Conservation (phyloP, 2,888 invertebrate species). For the Eupelmus urozonus region DNA sequence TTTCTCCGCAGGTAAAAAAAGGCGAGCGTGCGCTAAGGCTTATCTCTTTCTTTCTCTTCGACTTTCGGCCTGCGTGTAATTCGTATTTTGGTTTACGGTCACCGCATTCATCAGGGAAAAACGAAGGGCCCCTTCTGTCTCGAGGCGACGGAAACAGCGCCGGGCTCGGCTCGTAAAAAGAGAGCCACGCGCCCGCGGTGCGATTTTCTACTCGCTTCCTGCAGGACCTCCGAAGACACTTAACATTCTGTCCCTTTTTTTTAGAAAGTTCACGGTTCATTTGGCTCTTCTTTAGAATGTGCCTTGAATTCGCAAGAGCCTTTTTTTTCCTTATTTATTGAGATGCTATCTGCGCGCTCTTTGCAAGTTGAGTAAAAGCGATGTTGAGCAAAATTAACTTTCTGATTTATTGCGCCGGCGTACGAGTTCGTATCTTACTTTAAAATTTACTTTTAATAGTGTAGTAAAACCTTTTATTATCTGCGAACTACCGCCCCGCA, state of each 20-base stretch:
- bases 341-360: too few relatives aligned
- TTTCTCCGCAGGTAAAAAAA: conserved; percentile 62
- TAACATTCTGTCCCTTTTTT: conserved; percentile 14
- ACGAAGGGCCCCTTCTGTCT: conserved; percentile 57
- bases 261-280: conserved; percentile 17
- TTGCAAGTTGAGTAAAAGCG: too few relatives aligned
- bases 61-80: conserved; percentile 60
- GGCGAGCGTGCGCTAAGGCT: conserved; percentile 32
- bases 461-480: neutral
- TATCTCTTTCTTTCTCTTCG: conserved; percentile 26
- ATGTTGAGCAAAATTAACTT: too few relatives aligned
- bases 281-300: neutral
- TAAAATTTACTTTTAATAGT: neutral
- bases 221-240: neutral
- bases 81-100: conserved; percentile 63
- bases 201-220: conserved; percentile 26
- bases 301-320: neutral
- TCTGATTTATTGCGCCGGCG: too few relatives aligned
- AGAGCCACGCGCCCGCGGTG: conserved; percentile 23
- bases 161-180: conserved; percentile 57
- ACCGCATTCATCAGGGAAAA: conserved; percentile 62
- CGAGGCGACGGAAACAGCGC: conserved; percentile 43
- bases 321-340: neutral
- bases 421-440: too few relatives aligned
- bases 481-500: too few relatives aligned